Base-by-base conservation (phyloP, 2,113 vertebrate species). In the Psophia crepitans region DNA sequence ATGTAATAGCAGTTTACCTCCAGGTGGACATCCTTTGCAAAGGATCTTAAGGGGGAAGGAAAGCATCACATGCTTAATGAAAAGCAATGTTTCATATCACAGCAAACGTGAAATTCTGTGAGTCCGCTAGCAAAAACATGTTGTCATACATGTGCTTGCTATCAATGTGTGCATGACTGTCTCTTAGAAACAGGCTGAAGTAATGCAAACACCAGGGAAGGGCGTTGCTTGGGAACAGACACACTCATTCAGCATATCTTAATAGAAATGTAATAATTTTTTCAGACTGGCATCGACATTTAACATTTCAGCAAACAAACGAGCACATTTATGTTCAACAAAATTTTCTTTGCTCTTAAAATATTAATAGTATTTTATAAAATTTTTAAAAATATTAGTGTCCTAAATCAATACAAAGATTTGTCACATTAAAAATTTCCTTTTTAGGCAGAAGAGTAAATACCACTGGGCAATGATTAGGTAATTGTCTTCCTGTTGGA, bases 211-310 rank as follows among this genome's bases (percentile, higher is more conserved):
- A 93, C 57, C 82, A 96, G 91, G 32, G 22, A 93, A 94, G 77
- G 70, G 91, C 14, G 94, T 97, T 98, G 96, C 96, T 95, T 98
- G 97, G 96, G 93, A 98, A 98, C 95, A 92, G 83, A 94, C 69
- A 79, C 56, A 84, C 41, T 96, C 89, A 57, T 44, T 87, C 93
- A 75, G 86, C 95, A 61, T 78, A 85, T 92, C 92, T 97, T 96
- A 96, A 95, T 85, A 96, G 82, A 78, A 91, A 91, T 37, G 66
- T 65, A 70, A 75, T 86, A n/a, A 92, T 92, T 44, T 19, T 4
- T 2, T 3, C 13, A 24, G n/a, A n/a, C n/a, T 66, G 41, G 49
- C 71, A 86, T 35, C 89, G 35, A 87, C 79, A 96, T 74, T 95
- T 84, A 95, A 61, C 60, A 88, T 64, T 51, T 84, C 68, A 70